Percentiles rank a stretch among this genome's conserved stretches.
These are phyloP conservation scores for Antechinus stuartii DNA, from an alignment of 2,113 vertebrate species.

Conservation along the genomic window DNA sequence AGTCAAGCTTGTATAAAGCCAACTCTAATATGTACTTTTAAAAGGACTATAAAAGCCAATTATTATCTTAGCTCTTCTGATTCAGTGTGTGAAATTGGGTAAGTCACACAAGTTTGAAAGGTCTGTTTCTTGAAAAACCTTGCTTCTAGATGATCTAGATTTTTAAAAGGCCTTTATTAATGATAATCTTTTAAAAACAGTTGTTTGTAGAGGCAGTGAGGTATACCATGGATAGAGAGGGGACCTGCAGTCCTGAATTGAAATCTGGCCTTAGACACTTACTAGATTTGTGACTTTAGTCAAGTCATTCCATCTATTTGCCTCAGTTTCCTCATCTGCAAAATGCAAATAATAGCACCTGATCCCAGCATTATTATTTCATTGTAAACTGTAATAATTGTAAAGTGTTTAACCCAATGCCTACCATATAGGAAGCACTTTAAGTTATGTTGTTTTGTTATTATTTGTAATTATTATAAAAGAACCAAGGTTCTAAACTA, in stretches of 20 bases:
- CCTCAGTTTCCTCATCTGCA: background rate
- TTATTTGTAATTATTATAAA: background rate
- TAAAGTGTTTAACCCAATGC: background rate
- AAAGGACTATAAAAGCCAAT: background rate
- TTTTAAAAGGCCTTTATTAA: background rate
- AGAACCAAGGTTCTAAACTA: background rate
- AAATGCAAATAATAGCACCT: background rate
- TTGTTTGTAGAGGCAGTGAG: background rate
- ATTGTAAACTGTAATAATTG: background rate
- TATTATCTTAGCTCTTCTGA: background rate
- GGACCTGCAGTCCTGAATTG: background rate
- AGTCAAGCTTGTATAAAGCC: background rate
- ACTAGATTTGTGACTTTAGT: background rate
- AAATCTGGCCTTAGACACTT: background rate
- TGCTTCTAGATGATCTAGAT: background rate
- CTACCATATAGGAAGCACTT: background rate
- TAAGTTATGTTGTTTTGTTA: no score
- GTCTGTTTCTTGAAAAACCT: background rate
- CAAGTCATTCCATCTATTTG: background rate
- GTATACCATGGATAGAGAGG: background rate
- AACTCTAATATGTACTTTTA: background rate
- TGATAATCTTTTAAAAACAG: background rate
- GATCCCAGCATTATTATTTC: background rate
- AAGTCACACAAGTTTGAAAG: background rate
- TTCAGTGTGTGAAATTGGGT: background rate